Evolutionary conservation across 2,113 vertebrate genomes (phyloP), one percentile per base, ranked within the genome.

Genomic region (Oophaga pumilio): DNA sequence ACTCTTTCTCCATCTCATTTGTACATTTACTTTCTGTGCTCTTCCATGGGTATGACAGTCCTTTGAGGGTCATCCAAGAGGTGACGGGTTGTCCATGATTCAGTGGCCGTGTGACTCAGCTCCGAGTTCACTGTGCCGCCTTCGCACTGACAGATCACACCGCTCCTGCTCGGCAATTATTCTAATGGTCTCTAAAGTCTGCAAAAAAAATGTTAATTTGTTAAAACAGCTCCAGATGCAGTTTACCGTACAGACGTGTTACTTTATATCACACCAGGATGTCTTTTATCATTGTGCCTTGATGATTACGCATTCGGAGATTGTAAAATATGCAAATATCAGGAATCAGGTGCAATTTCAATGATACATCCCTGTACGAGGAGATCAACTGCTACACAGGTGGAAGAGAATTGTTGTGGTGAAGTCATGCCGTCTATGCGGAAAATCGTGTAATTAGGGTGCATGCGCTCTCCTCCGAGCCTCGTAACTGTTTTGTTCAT

Each of bases 241-340:
- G 62, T 83, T 52, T 69, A 22, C 62, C 53, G 18, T 28, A 17
- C 62, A 69, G 22, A 10, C 22, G 49, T 9, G 64, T 69, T 53
- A 83, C 81, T 83, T 74, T 83, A 24, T 53, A 83, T 83, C 64
- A 24, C 62, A 28, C 62, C 62, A 12, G 81, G 43, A 83, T 6
- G 64, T 24, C 49, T 69, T 69, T 69, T 50, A 53, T 69, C 49
- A 53, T 76, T 49, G 22, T 84, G 43, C 62, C 20, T 76, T 49
- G 8, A 76, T 85, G 71, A 76, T 62, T 85, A 28, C 69, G 17
- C 53, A 76, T 76, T 85, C 14, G 22, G 53, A 76, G 69, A 85
- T 73, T n/a, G 20, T 57, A 76, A 85, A 85, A 85, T 85, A 85
- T 85, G 84, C 28, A 85, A 76, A 85, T 85, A 76, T 85, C 53